Evolutionary conservation across 2,797 vertebrate genomes (phyloP).

Genomic region (Galago senegalensis): DNA sequence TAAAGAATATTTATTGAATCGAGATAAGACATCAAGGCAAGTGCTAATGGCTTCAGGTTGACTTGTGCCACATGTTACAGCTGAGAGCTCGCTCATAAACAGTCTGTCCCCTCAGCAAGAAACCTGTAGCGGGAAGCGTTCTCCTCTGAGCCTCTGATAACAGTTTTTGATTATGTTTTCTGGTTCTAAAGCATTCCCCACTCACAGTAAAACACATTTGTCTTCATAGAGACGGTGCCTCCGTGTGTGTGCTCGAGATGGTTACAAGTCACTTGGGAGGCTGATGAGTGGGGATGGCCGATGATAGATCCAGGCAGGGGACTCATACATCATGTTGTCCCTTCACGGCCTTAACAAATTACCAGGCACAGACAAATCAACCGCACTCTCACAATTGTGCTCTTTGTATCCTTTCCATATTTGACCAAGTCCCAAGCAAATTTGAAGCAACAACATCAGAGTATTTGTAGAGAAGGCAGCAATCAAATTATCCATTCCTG

Average conservation of each 20-base stretch:
- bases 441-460: not conserved
- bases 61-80: not conserved
- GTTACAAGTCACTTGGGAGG: not conserved
- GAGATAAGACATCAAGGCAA: not conserved
- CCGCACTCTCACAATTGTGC: not conserved
- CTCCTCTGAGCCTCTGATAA: slow-evolving; percentile 20
- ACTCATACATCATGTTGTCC: not conserved
- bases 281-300: not conserved
- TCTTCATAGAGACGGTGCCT: slow-evolving; percentile 67
- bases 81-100: not conserved
- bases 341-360: not conserved
- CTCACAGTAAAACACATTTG: not conserved
- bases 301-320: not conserved
- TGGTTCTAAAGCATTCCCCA: not conserved
- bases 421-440: not conserved
- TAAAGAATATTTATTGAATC: slow-evolving; percentile 36
- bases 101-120: not conserved
- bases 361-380: slow-evolving; percentile 23
- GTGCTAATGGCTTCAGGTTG: not conserved
- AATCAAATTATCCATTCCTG: not conserved
- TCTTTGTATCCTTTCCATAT: slow-evolving; percentile 13
- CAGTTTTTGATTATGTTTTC: not conserved
- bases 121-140: not conserved
- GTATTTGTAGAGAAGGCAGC: not conserved
- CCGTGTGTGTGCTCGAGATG: not conserved